Conservation (phyloP, 2,797 vertebrate species). For the Clarias fuscus region DNA sequence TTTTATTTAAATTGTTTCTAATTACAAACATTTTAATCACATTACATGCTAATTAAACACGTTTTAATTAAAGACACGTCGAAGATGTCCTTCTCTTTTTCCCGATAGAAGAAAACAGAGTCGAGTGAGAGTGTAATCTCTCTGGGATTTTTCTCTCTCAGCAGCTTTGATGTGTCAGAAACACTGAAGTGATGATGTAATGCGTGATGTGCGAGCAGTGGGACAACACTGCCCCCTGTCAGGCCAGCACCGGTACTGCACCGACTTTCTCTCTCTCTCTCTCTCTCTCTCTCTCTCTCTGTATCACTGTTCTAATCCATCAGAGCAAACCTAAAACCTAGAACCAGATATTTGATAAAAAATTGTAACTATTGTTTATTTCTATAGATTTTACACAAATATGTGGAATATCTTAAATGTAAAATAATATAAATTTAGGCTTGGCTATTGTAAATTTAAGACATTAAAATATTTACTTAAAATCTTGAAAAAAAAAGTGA, state of each 20-base stretch:
- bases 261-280: neutral
- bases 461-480: too few relatives aligned
- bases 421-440: neutral
- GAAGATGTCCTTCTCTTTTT: conserved; percentile 11
- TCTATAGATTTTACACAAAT: neutral
- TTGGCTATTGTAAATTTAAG: too few relatives aligned
- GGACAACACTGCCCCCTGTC: conserved; percentile 43
- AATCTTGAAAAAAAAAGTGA: too few relatives aligned
- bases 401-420: neutral
- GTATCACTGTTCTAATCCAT: too few relatives aligned
- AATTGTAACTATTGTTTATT: neutral
- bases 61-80: conserved; percentile 11
- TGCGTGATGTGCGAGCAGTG: neutral
- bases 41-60: conserved; percentile 1
- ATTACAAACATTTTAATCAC: conserved; percentile 2
- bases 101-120: neutral
- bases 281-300: neutral
- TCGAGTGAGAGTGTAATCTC: conserved; percentile 10
- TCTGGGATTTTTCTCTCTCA: neutral
- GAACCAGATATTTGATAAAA: too few relatives aligned
- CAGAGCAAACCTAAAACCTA: too few relatives aligned
- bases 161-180: neutral
- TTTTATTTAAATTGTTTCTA: conserved; percentile 9
- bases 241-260: neutral
- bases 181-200: conserved; percentile 19